Conservation (phyloP, 1,140 invertebrate species). For the Drosophila azteca region DNA sequence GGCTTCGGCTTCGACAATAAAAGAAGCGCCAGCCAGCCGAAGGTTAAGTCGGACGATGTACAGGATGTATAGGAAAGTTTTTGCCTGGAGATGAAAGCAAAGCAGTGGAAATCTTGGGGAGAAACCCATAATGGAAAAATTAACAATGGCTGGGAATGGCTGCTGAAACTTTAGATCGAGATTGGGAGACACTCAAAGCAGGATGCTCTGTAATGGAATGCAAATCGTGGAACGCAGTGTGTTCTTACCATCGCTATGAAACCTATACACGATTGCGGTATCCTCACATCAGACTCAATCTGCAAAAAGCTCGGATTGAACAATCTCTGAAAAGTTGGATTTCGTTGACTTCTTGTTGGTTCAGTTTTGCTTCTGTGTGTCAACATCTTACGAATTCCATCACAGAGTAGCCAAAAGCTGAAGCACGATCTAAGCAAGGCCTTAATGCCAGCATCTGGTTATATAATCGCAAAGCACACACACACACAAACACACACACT, state of each 20-base stretch:
- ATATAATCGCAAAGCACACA: constrained; percentile 56
- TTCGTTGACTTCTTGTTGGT: constrained; percentile 18
- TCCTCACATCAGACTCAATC: no score
- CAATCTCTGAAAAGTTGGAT: not conserved
- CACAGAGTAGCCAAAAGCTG: constrained; percentile 21
- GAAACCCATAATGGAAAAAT: constrained; percentile 41
- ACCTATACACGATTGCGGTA: no score
- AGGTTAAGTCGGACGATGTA: constrained; percentile 25
- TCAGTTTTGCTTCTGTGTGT: constrained; percentile 50
- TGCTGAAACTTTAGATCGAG: not conserved
- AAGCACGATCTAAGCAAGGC: constrained; percentile 46
- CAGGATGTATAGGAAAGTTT: constrained; percentile 29
- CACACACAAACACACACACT: constrained; percentile 19
- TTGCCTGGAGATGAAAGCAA: constrained; percentile 36
- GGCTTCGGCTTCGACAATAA: not conserved
- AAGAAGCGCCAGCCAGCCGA: constrained; percentile 26
- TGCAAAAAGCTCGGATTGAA: not conserved
- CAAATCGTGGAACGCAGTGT: no score
- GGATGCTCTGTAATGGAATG: no score
- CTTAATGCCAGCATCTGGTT: constrained; percentile 68
- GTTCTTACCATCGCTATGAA: no score
- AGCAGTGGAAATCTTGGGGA: constrained; percentile 40
- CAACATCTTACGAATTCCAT: constrained; percentile 41
- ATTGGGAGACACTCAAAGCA: no score
- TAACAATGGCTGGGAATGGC: constrained; percentile 9